These are phyloP conservation scores for Sesia apiformis DNA, from an alignment of 2,888 invertebrate species.

Conservation along the genomic window DNA sequence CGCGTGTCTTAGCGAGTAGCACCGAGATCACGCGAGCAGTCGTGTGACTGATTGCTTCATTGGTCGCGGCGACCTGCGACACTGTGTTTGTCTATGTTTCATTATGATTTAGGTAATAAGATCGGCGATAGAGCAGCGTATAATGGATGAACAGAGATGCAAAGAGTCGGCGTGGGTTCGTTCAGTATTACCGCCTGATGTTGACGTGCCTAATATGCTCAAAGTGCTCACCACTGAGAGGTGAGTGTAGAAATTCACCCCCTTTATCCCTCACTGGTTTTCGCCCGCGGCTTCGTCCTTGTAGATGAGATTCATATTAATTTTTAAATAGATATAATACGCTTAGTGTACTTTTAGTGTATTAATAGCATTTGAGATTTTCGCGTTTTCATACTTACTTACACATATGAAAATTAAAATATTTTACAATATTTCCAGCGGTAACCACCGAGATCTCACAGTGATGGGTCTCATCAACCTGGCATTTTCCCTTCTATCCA, in stretches of 20 bases:
- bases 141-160: slow-evolving; percentile 30
- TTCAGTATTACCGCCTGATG: slow-evolving; percentile 41
- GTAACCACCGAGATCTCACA: slow-evolving; percentile 53
- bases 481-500: slow-evolving; percentile 41
- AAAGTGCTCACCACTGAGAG: slow-evolving; percentile 57
- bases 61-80: too few species aligned
- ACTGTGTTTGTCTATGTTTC: neutral
- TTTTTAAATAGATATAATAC: too few species aligned
- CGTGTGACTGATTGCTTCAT: too few species aligned
- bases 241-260: slow-evolving; percentile 16
- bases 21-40: too few species aligned
- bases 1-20: too few species aligned
- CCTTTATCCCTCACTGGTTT: too few species aligned
- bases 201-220: slow-evolving; percentile 41
- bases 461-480: slow-evolving; percentile 52
- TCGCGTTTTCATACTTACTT: too few species aligned
- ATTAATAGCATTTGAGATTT: too few species aligned
- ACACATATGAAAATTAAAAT: too few species aligned
- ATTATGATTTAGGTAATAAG: slow-evolving; percentile 36
- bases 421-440: slow-evolving; percentile 25
- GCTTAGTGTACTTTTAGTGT: too few species aligned
- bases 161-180: slow-evolving; percentile 49
- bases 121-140: slow-evolving; percentile 44
- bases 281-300: too few species aligned
- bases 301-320: too few species aligned